A percentile compares a stretch with the other conserved stretches of the same genome.
These are phyloP conservation scores for Zaprionus obscuricornis DNA, from an alignment of 2,888 invertebrate genomes.

Conservation along the genomic window DNA sequence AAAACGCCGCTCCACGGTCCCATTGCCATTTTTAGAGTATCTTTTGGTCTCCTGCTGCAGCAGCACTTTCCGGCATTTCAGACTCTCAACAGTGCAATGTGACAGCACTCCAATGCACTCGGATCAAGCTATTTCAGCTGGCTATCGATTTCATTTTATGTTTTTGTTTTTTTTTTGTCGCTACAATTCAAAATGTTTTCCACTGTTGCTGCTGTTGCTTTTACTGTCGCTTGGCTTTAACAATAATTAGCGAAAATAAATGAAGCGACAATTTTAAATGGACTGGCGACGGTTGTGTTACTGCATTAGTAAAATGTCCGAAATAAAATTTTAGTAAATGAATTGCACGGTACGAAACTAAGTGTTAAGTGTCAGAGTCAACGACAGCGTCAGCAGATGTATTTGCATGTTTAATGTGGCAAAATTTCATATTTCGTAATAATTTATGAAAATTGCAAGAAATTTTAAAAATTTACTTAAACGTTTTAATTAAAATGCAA, in stretches of 20 bases:
- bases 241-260: conserved; percentile 66
- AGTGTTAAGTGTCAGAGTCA: conserved; percentile 17
- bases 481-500: background rate
- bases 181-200: conserved; percentile 30
- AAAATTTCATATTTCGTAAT: too few species aligned
- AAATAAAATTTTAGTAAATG: conserved; percentile 26
- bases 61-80: conserved; percentile 1
- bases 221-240: conserved; percentile 39
- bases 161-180: conserved; percentile 11
- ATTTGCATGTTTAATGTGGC: too few species aligned
- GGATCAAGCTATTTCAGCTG: conserved; percentile 19
- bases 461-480: background rate
- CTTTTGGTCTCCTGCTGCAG: background rate
- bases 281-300: conserved; percentile 4
- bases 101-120: conserved; percentile 8
- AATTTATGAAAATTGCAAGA: too few species aligned
- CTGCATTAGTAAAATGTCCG: conserved; percentile 55
- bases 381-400: too few species aligned
- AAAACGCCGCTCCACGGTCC: conserved; percentile 41
- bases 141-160: conserved; percentile 31
- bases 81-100: conserved; percentile 4
- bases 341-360: conserved; percentile 29
- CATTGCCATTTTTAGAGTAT: conserved; percentile 21
- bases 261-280: conserved; percentile 43
- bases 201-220: conserved; percentile 34